Base-by-base conservation (phyloP, 37 sponge, comb jelly and placozoan species). In the Theonella swinhoei region DNA sequence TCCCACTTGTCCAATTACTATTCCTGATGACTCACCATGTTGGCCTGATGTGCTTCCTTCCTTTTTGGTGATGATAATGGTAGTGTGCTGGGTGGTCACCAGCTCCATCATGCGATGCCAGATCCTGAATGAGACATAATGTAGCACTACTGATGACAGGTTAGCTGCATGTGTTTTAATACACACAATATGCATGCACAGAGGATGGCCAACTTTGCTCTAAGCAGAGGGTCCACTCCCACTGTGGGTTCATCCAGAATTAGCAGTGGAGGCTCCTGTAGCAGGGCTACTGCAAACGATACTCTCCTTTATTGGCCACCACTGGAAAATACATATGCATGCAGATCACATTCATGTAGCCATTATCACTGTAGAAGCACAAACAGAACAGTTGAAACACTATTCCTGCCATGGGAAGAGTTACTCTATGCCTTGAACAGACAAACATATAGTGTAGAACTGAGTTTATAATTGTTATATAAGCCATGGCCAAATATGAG, bases 191-290 rank as follows among this genome's bases (percentile, higher is more conserved):
- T 47, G 54, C 54, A 47, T 47, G 54, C 7, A 14, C 7, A 14
- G 54, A 14, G 69, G 25, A 0, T 28, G 17, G 36, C 80, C 64
- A 41, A 92, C 93, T 72, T 91, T 74, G 91, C 81, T 54, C 95
- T 79, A 29, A 94, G 89, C 14, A 94, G 65, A 24, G 95, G 91
- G 67, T 94, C 95, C 58, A 94, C 91, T 1, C 95, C 95, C 23
- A 94, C 95, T 34, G 95, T 94, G 0, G 95, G 95, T 47, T 94
- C 95, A 70, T 94, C 95, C 42, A 94, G 87, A 36, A 94, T 91
- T 9, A 94, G 85, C 8, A 94, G 86, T 1, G 91, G 91, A 31
- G 95, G 91, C 60, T 88, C 76, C 43, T 94, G 95, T 17, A 94
- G 60, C 86, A 94, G 69, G 17, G 95, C 91, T 64, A 94, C 91